phyloP scores from a whole-genome alignment of 2,888 invertebrate species.

The Pachymerium ferrugineum region DNA sequence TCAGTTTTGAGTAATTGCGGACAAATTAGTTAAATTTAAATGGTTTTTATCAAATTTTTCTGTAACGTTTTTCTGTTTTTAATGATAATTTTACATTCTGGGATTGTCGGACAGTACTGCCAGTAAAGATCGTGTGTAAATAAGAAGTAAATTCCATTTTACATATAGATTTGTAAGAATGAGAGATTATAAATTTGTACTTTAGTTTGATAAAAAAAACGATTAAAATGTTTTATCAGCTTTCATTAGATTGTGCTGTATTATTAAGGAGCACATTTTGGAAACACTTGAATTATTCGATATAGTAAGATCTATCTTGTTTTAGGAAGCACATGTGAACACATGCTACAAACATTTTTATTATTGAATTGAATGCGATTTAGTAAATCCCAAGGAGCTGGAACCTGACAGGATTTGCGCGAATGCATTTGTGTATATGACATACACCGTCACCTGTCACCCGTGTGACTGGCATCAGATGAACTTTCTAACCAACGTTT shows the following conservation, averaged over 20 bases:
- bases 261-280: slow-evolving; percentile 25
- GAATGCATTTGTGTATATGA: slow-evolving; percentile 35
- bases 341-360: slow-evolving; percentile 93
- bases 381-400: slow-evolving; percentile 74
- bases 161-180: too few relatives aligned
- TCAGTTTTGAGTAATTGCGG: too few relatives aligned
- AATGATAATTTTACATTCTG: neutral
- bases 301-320: slow-evolving; percentile 42
- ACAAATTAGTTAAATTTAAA: too few relatives aligned
- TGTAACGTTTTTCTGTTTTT: neutral
- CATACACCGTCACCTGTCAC: neutral
- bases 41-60: neutral
- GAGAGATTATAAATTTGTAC: too few relatives aligned
- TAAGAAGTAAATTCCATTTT: too few relatives aligned
- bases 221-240: neutral
- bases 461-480: neutral
- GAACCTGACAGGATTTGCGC: slow-evolving; percentile 71
- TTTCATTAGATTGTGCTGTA: neutral
- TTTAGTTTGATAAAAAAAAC: neutral
- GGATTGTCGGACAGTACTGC: too few relatives aligned
- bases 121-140: too few relatives aligned
- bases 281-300: neutral
- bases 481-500: neutral
- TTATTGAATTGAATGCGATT: slow-evolving; percentile 79
- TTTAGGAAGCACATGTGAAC: slow-evolving; percentile 90